A percentile compares a stretch with the other conserved stretches of the same genome.
Conservation (phyloP, 2,113 vertebrate species). For the Poecile atricapillus region DNA sequence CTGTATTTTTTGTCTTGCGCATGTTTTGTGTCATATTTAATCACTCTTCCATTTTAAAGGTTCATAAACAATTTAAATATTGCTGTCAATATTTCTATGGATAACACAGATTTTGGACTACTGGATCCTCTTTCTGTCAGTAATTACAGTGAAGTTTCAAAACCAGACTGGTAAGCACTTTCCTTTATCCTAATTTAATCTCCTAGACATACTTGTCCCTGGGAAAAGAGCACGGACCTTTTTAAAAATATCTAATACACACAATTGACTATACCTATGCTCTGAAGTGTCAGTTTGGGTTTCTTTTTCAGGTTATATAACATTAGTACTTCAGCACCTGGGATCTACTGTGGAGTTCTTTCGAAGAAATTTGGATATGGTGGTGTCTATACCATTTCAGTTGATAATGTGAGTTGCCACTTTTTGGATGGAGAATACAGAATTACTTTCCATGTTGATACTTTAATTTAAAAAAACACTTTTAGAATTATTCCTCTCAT, state of each 20-base stretch:
- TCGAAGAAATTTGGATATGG: slow-evolving; percentile 76
- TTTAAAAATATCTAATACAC: neutral
- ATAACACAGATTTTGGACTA: neutral
- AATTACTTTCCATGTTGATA: neutral
- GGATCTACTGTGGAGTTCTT: neutral
- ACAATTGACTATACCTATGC: neutral
- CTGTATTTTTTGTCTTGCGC: neutral
- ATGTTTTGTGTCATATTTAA: neutral
- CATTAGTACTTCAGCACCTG: fast-evolving
- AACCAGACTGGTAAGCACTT: slow-evolving; percentile 73
- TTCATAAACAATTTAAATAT: slow-evolving; percentile 77
- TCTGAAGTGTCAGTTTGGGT: neutral
- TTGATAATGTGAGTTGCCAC: slow-evolving; percentile 63
- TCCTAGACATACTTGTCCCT: neutral
- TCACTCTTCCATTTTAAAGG: slow-evolving; percentile 68
- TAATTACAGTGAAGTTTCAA: slow-evolving; percentile 64
- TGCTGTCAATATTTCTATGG: slow-evolving; percentile 55
- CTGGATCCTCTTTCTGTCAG: slow-evolving; percentile 44
- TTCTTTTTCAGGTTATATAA: neutral
- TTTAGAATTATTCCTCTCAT: neutral
- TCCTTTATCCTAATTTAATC: neutral
- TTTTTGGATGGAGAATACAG: neutral
- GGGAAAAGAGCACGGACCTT: neutral
- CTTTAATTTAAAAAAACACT: neutral
- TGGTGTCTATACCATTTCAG: slow-evolving; percentile 80